These are phyloP conservation scores for Drosophila phalerata DNA, from an alignment of 2,888 invertebrate species.

Conservation along the genomic window DNA sequence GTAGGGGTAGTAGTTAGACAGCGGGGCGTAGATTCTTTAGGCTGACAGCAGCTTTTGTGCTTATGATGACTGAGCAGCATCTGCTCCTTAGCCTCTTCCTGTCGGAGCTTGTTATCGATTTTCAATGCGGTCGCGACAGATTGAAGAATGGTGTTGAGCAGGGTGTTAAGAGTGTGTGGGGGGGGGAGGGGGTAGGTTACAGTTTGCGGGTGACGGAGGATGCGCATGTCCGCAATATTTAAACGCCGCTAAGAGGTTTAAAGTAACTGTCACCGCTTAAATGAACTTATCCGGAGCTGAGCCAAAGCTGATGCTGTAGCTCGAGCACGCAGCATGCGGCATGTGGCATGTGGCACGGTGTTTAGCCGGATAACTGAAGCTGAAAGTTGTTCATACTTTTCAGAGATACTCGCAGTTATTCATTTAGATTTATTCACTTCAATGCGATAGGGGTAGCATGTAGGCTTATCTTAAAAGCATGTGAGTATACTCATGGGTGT, in stretches of 20 bases:
- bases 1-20: background rate
- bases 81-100: background rate
- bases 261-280: conserved; percentile 33
- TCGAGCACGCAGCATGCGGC: background rate
- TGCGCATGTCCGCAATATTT: conserved; percentile 29
- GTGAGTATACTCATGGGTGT: conserved; percentile 12
- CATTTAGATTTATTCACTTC: conserved; percentile 10
- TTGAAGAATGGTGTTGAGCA: background rate
- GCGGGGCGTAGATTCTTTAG: conserved; percentile 34
- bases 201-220: background rate
- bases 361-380: background rate
- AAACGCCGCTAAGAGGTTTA: conserved; percentile 39
- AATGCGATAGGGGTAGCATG: too few species aligned
- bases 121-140: conserved; percentile 50
- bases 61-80: conserved; percentile 49
- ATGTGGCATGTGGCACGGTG: background rate
- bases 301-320: background rate
- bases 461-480: conserved; percentile 11
- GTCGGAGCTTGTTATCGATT: conserved; percentile 56
- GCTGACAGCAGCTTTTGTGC: conserved; percentile 38
- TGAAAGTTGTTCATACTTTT: conserved; percentile 21
- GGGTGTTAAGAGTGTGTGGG: background rate
- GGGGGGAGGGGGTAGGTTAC: background rate
- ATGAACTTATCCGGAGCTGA: conserved; percentile 15
- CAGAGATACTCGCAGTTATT: conserved; percentile 17